Percentiles rank a stretch among this genome's conserved stretches.
Conservation (phyloP, 2,888 invertebrate genomes). For the Plutella xylostella region DNA sequence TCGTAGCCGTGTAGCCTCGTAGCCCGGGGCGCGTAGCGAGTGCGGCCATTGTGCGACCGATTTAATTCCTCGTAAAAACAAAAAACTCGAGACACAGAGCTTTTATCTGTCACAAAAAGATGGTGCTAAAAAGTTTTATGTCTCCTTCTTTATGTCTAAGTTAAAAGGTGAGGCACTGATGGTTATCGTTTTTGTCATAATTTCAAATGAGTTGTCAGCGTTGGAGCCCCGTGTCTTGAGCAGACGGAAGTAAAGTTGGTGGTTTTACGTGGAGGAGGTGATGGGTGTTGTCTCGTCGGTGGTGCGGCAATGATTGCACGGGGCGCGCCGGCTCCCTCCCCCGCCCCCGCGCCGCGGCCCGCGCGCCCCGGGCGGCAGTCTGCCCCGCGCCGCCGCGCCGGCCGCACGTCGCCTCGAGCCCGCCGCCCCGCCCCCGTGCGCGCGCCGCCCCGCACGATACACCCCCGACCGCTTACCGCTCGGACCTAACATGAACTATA, state of each 20-base stretch:
- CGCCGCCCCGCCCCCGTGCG: conserved; percentile 20
- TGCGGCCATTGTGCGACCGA: no score
- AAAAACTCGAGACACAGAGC: no score
- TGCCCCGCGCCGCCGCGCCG: conserved; percentile 16
- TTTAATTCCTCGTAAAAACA: no score
- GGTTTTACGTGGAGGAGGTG: conserved; percentile 55
- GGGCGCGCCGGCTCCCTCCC: conserved; percentile 37
- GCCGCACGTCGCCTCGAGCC: conserved; percentile 21
- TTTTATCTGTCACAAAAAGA: no score
- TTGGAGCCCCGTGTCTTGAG: no score
- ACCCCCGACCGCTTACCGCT: not conserved
- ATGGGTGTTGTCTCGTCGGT: conserved; percentile 49
- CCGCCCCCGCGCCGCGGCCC: conserved; percentile 10
- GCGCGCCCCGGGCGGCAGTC: conserved; percentile 16
- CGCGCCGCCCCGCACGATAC: conserved; percentile 15
- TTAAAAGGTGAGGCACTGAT: no score
- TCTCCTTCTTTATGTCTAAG: no score
- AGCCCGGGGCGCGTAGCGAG: not conserved
- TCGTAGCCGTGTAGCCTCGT: no score
- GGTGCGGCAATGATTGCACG: conserved; percentile 55
- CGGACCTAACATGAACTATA: not conserved
- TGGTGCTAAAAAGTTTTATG: no score
- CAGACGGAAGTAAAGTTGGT: not conserved
- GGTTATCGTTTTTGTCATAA: no score
- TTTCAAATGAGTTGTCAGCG: no score